phyloP scores from a whole-genome alignment of 2,113 vertebrate genomes.

The Coptodon bakossiorum region DNA sequence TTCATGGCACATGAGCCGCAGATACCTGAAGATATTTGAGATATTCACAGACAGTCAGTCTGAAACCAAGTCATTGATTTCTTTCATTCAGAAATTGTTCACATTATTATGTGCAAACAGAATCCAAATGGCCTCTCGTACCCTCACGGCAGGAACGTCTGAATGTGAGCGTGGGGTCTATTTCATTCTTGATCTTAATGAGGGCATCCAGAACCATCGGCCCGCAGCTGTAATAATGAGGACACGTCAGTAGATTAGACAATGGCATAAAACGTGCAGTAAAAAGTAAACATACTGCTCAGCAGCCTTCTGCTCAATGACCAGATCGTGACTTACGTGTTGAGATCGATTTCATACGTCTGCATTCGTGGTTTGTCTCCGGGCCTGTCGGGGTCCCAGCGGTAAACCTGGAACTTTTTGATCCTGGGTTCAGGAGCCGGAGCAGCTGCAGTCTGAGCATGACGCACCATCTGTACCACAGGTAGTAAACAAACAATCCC shows the following conservation, averaged over 20 bases:
- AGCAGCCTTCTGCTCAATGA: background rate
- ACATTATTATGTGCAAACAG: background rate
- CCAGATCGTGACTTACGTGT: slow-evolving; percentile 65
- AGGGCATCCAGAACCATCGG: slow-evolving; percentile 93
- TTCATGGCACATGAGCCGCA: slow-evolving; percentile 98
- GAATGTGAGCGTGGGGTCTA: slow-evolving; percentile 91
- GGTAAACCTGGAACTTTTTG: slow-evolving; percentile 91
- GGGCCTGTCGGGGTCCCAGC: slow-evolving; percentile 87
- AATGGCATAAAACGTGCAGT: background rate
- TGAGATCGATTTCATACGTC: slow-evolving; percentile 85
- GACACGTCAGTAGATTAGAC: background rate
- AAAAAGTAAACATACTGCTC: background rate
- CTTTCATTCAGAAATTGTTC: background rate
- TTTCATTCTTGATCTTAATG: slow-evolving; percentile 97
- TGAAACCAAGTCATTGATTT: background rate
- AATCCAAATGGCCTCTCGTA: slow-evolving; percentile 45
- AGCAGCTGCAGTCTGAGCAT: slow-evolving; percentile 73
- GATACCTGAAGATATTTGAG: slow-evolving; percentile 75
- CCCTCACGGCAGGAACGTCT: slow-evolving; percentile 92
- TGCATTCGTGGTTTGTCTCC: slow-evolving; percentile 93
- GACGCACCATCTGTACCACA: slow-evolving; percentile 65
- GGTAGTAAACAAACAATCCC: background rate
- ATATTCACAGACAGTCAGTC: background rate
- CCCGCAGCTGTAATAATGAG: slow-evolving; percentile 75
- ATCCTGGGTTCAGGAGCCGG: slow-evolving; percentile 65